These are phyloP conservation scores for Cydia fagiglandana DNA, from an alignment of 1,140 invertebrate species.

Conservation along the genomic window DNA sequence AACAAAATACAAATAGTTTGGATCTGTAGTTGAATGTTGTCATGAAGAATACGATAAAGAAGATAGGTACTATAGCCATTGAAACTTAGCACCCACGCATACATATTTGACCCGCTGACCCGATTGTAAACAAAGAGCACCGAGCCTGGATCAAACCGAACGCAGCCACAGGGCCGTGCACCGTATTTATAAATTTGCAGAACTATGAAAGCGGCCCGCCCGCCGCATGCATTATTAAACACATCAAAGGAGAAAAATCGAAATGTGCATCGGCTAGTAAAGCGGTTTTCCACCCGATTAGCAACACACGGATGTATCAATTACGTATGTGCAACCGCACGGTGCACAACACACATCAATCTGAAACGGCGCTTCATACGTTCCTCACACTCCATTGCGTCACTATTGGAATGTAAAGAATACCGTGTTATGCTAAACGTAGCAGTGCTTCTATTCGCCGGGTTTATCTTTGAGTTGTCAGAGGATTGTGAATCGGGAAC, in stretches of 20 bases:
- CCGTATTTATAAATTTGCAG: slow-evolving; percentile 16
- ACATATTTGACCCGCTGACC: slow-evolving; percentile 2
- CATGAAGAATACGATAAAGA: background rate
- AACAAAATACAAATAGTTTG: too few relatives aligned
- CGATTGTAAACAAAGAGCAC: background rate
- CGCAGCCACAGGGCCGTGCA: slow-evolving; percentile 3
- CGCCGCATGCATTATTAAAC: slow-evolving; percentile 75
- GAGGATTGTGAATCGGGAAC: background rate
- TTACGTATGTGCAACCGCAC: slow-evolving; percentile 58
- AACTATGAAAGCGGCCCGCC: slow-evolving; percentile 51
- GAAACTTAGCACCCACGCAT: background rate
- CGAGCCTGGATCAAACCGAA: background rate
- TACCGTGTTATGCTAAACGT: slow-evolving; percentile 12
- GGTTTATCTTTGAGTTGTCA: slow-evolving; percentile 5
- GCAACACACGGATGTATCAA: slow-evolving; percentile 64
- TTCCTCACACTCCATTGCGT: slow-evolving; percentile 25
- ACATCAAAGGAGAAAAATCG: slow-evolving; percentile 79
- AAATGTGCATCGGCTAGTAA: slow-evolving; percentile 73
- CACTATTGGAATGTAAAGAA: slow-evolving; percentile 28
- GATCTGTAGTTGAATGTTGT: too few relatives aligned
- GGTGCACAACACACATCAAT: slow-evolving; percentile 35
- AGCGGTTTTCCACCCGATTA: slow-evolving; percentile 74
- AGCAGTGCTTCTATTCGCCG: background rate
- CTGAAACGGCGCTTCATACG: slow-evolving; percentile 30
- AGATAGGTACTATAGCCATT: background rate